Evolutionary conservation across 2,797 vertebrate species (phyloP).

Genomic region (Lycodopsis pacificus): DNA sequence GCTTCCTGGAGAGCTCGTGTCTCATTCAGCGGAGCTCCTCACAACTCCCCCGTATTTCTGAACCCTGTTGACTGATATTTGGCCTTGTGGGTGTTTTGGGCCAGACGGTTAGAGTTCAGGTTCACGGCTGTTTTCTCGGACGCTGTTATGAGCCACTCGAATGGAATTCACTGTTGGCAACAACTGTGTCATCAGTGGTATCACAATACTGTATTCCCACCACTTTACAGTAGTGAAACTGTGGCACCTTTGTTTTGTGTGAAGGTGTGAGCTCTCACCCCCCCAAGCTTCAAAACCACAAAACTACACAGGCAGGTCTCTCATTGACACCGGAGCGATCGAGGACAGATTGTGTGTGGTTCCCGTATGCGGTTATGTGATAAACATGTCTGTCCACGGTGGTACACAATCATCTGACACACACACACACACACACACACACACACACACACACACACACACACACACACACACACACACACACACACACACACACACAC

Average conservation of each 20-base stretch:
- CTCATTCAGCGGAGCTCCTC: not conserved
- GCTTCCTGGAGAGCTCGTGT: not conserved
- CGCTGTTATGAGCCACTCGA: not conserved
- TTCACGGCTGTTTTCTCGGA: constrained; percentile 28
- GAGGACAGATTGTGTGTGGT: constrained; percentile 32
- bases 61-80: not conserved
- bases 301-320: constrained; percentile 45
- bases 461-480: constrained; percentile 12
- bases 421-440: constrained; percentile 18
- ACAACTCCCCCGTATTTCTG: not conserved
- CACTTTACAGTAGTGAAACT: constrained; percentile 35
- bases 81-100: not conserved
- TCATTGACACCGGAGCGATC: constrained; percentile 29
- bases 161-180: constrained; percentile 39
- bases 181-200: constrained; percentile 29
- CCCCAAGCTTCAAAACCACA: constrained; percentile 33
- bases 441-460: constrained; percentile 17
- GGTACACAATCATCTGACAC: constrained; percentile 25
- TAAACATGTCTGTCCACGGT: constrained; percentile 28
- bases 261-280: constrained; percentile 32
- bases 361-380: constrained; percentile 44
- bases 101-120: not conserved
- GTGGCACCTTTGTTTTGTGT: constrained; percentile 57
- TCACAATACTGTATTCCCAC: constrained; percentile 20
- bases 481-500: constrained; percentile 23